Conservation (phyloP, 1,140 invertebrate species). For the Lepidotrigona ventralis region DNA sequence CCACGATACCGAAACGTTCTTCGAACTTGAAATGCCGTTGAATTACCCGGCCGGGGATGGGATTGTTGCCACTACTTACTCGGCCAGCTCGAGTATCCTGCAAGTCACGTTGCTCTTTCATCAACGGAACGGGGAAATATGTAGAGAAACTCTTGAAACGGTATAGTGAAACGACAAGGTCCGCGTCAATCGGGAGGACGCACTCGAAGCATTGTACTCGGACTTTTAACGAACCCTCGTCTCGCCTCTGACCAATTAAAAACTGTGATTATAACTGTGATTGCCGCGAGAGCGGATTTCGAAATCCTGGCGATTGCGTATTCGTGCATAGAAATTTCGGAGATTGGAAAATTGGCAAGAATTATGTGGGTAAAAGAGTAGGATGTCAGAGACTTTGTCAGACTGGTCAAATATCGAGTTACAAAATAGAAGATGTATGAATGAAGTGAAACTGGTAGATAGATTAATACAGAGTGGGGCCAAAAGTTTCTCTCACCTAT, state of each 20-base stretch:
- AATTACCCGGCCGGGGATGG: neutral
- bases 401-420: neutral
- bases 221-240: neutral
- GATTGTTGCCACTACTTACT: neutral
- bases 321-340: neutral
- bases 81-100: neutral
- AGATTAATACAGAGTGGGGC: no score
- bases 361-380: neutral
- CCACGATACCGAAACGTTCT: slow-evolving; percentile 4
- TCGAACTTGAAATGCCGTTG: neutral
- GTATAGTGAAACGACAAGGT: neutral
- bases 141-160: neutral
- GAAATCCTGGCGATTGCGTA: neutral
- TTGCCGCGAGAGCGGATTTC: neutral
- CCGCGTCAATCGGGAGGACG: neutral
- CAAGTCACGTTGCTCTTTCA: slow-evolving; percentile 19
- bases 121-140: neutral
- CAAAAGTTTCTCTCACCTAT: no score
- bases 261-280: slow-evolving; percentile 1
- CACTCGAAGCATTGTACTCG: no score
- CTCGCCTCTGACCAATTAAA: neutral
- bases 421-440: neutral
- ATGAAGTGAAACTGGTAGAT: neutral
- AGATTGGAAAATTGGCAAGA: neutral
- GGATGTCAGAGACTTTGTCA: neutral